Evolutionary conservation across 2,797 vertebrate species (phyloP), one percentile per base, ranked within the genome.

Genomic region (Cheracebus regulus): DNA sequence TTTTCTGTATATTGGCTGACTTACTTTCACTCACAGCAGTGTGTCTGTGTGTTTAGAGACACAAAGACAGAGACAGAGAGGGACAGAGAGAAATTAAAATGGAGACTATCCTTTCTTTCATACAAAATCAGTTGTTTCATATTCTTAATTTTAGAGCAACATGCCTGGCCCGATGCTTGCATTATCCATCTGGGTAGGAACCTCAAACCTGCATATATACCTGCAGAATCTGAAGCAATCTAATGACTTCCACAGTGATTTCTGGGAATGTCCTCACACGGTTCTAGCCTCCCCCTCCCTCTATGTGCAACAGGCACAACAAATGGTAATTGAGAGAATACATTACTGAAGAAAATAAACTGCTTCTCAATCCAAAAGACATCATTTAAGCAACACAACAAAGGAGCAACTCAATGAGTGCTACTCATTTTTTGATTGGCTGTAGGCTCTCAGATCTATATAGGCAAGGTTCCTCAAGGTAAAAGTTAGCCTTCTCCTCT

Each of bases 401-500:
- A 76, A 88, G 30, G 19, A 52, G 30, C 9, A 20, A 36, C 14
- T 57, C 20, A 67, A 3, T 73, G 20, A 19, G 26, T 88, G 30
- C 50, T 36, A 10, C 36, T 78, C 9, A 2, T 3, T 36, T 91
- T 86, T 36, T 52, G 7, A 76, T 39, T 46, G 30, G 1, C 36
- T 20, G 26, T 44, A 17, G 55, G 28, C 17, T 44, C 13, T 48
- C 2, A 36, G 4, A 48, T 76, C 15, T 41, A 12, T 6, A 9
- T 1, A 39, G 12, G n/a, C 17, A 83, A 70, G 33, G 3, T 72
- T n/a, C 30, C 7, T 88, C 4, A 78, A 44, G 24, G 46, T 46
- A 36, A 28, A 52, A 14, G 28, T n/a, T 36, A 30, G 1, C 4
- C 28, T 17, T 3, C 30, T 44, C 1, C 22, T 1, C 14, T 10